phyloP scores from a whole-genome alignment of 2,113 vertebrate species.

The human region GRCh38 chr12:1385501-1386000 shows the following conservation, averaged over 20 bases:
- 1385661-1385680: background rate
- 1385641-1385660: background rate
- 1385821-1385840: conserved; percentile 32
- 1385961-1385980: conserved; percentile 32
- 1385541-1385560: too few relatives aligned
- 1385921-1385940: conserved; percentile 27
- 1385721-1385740: background rate
- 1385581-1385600: background rate
- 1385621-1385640: background rate
- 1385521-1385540: too few relatives aligned
- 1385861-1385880: conserved; percentile 19
- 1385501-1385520: too few relatives aligned
- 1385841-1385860: background rate
- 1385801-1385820: background rate
- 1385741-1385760: background rate
- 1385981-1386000: conserved; percentile 35
- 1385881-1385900: background rate
- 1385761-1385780: background rate
- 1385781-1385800: background rate
- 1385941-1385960: conserved; percentile 26
- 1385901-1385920: conserved; percentile 32
- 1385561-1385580: too few relatives aligned
- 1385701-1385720: background rate
- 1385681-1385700: background rate
- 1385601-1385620: background rate